Conservation (phyloP, 2,888 invertebrate species). For the Machimus rusticus region DNA sequence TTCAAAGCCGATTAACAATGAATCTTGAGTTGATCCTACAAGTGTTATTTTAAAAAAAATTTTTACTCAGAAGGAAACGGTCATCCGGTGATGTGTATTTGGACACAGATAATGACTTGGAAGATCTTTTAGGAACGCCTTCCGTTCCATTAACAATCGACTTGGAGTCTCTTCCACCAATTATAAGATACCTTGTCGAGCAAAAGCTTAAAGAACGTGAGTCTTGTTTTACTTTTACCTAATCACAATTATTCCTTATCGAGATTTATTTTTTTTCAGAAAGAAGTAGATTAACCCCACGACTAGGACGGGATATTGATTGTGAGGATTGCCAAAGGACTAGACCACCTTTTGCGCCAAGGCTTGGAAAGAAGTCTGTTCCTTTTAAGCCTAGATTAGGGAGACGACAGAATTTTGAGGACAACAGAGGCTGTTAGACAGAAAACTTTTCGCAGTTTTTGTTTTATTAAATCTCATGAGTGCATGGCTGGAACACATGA, state of each 20-base stretch:
- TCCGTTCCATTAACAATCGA: background rate
- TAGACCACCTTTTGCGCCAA: conserved; percentile 64
- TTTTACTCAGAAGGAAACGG: conserved; percentile 21
- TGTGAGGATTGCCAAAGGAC: conserved; percentile 55
- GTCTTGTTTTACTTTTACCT: background rate
- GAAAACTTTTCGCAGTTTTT: background rate
- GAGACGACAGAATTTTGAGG: conserved; percentile 48
- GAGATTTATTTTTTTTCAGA: background rate
- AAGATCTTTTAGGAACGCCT: conserved; percentile 2
- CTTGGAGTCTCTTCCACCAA: conserved; percentile 28
- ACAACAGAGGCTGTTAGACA: background rate
- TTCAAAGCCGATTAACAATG: too few relatives aligned
- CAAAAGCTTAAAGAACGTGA: conserved; percentile 29
- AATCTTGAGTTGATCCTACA: too few relatives aligned
- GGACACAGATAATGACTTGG: background rate
- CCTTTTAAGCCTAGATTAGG: conserved; percentile 64
- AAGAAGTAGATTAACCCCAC: conserved; percentile 2
- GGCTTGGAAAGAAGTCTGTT: conserved; percentile 63
- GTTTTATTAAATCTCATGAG: background rate
- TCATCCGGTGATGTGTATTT: background rate
- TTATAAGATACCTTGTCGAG: conserved; percentile 17
- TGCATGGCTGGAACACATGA: background rate
- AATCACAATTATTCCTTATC: background rate
- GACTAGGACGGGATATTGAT: conserved; percentile 27
- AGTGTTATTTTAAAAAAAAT: too few relatives aligned